Conservation (phyloP, 2,113 vertebrate genomes). For the Oreochromis niloticus region DNA sequence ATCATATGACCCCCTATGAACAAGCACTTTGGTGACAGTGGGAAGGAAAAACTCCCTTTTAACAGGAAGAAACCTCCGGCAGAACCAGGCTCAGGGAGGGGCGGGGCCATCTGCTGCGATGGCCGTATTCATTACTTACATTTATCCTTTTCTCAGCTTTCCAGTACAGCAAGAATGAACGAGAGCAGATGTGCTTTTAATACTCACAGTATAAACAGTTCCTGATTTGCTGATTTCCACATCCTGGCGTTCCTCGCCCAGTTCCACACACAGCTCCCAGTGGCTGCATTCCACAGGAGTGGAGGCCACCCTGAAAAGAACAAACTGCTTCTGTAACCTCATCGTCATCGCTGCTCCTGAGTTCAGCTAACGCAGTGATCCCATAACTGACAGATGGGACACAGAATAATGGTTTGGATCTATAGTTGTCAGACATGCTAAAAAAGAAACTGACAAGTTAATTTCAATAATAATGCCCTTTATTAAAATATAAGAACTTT, state of each 20-base stretch:
- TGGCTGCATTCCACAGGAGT: not conserved
- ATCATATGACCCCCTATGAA: too few relatives aligned
- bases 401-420: not conserved
- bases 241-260: slow-evolving; percentile 28
- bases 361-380: not conserved
- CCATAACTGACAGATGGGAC: not conserved
- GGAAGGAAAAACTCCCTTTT: too few relatives aligned
- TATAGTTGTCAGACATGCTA: not conserved
- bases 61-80: too few relatives aligned
- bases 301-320: slow-evolving; percentile 75
- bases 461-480: not conserved
- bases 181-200: not conserved
- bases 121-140: not conserved
- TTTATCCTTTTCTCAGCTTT: not conserved
- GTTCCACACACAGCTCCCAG: slow-evolving; percentile 64
- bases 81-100: too few relatives aligned
- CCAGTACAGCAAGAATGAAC: slow-evolving; percentile 58
- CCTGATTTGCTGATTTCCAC: slow-evolving; percentile 45
- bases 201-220: slow-evolving; percentile 57
- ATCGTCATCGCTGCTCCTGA: not conserved
- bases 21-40: too few relatives aligned
- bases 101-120: too few relatives aligned
- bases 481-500: not conserved
- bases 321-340: not conserved
- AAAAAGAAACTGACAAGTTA: not conserved